Percentiles rank a stretch among this genome's conserved stretches.
Conservation (phyloP, 2,113 vertebrate species). For the Amazona vittata region DNA sequence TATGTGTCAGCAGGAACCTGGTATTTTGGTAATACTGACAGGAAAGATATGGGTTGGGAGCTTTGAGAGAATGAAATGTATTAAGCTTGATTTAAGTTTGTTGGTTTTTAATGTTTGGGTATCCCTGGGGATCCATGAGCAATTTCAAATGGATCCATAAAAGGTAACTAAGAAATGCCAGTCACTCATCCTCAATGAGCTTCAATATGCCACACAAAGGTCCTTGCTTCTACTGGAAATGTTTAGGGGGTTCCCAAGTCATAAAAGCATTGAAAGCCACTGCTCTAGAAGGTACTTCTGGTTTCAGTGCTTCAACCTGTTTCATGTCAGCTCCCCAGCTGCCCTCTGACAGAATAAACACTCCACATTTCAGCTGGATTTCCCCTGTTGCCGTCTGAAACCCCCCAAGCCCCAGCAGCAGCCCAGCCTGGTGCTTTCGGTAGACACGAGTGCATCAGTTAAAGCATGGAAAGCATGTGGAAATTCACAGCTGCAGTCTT, state of each 20-base stretch:
- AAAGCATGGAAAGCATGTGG: background rate
- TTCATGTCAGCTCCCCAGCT: background rate
- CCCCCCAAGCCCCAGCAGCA: background rate
- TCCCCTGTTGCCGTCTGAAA: background rate
- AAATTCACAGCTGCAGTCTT: background rate
- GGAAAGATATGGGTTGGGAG: background rate
- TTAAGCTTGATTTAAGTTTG: background rate
- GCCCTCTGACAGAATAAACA: slow-evolving; percentile 21
- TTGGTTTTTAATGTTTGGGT: background rate
- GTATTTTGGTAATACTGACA: background rate
- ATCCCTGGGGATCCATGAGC: background rate
- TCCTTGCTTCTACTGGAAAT: background rate
- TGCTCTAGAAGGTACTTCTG: background rate
- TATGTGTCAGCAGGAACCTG: background rate
- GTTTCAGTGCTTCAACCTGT: slow-evolving; percentile 18
- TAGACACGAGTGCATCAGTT: rapidly evolving
- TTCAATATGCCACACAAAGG: background rate
- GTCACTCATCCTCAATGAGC: background rate
- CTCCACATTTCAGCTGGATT: background rate
- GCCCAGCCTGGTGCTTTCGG: rapidly evolving
- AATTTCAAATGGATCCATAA: background rate
- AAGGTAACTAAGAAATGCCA: background rate
- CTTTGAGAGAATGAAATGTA: background rate
- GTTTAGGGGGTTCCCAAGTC: background rate
- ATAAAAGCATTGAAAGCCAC: slow-evolving; percentile 2